Evolutionary conservation across 2,113 vertebrate species (phyloP).

Genomic region (Pica pica): DNA sequence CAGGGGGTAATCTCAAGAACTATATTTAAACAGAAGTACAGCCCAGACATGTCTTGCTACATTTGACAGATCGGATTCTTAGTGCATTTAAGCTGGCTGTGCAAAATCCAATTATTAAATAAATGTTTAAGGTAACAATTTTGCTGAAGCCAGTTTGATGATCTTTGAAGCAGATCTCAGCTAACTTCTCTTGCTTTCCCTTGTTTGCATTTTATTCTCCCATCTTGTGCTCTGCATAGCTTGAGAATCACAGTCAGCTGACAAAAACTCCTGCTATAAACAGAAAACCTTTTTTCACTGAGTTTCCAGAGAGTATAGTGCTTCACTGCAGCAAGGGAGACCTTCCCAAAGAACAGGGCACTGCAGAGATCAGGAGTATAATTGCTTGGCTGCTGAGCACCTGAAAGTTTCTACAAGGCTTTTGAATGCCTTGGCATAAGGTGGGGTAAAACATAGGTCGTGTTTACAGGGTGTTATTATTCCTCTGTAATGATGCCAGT

Average conservation of each 20-base stretch:
- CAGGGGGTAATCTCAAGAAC: not conserved
- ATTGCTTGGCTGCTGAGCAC: constrained; percentile 26
- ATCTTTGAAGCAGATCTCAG: not conserved
- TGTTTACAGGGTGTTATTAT: constrained; percentile 20
- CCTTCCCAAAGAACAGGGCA: constrained; percentile 10
- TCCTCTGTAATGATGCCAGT: constrained; percentile 6
- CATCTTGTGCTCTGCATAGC: not conserved
- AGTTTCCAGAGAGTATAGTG: not conserved
- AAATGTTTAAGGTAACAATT: not conserved
- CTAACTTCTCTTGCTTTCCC: not conserved
- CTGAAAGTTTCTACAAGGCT: not conserved
- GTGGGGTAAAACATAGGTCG: not conserved
- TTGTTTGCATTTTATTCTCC: not conserved
- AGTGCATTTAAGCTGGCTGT: not conserved
- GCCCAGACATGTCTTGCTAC: not conserved
- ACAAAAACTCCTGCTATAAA: not conserved
- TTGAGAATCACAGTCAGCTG: not conserved
- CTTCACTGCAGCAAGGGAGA: constrained; percentile 13
- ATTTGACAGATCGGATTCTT: not conserved
- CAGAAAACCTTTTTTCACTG: not conserved
- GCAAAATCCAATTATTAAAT: constrained; percentile 1
- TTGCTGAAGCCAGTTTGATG: not conserved
- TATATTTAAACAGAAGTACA: not conserved
- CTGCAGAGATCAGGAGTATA: not conserved
- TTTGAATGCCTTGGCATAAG: constrained; percentile 18